Evolutionary conservation across 1,140 invertebrate genomes (phyloP), one percentile per base, ranked within the genome.

Genomic region (Papilio glaucus): DNA sequence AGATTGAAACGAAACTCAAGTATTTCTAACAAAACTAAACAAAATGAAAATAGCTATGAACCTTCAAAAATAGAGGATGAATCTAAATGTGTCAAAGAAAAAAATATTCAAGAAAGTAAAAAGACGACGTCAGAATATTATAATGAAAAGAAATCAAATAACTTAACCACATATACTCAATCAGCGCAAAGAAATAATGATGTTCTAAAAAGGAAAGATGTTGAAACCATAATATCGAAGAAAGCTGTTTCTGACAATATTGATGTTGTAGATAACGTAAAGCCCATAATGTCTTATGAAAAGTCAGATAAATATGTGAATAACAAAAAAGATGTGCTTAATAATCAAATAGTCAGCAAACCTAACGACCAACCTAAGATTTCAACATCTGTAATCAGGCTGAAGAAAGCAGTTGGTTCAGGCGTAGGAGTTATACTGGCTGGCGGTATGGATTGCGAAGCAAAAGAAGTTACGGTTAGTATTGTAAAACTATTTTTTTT

Each of bases 371-470:
- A 79, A 74, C 45, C 42, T 12, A 80, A 83, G 53, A 71, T 79
- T 41, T 65, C 77, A 13, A 88, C 85, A 37, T 82, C 87, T 70
- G 84, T 79, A 42, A 86, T 92, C 72, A 83, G 84, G 41, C 81
- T 93, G 18, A 85, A 85, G 71, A 84, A 86, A 71, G 90, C 88
- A n/a, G 93, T 95, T 8, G 95, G 95, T 29, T 95, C 96, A 7
- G 97, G 96, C 82, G 95, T 98, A 45, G 98, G 98, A 13, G 96
- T 98, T 57, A 98, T 97, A 6, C 89, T 98, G 62, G 97, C 97
- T 49, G 97, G 97, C 53, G 97, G 98, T 5, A 95, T 96, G 5
- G 97, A 98, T 85, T 98, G 97, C 88, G 97, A 98, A 93, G 95
- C 96, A 75, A 98, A 98, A 91, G 97, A 98, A 92, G 98, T 98